These are phyloP conservation scores for Siniperca undulata DNA, from an alignment of 2,797 vertebrate species.

Conservation along the genomic window DNA sequence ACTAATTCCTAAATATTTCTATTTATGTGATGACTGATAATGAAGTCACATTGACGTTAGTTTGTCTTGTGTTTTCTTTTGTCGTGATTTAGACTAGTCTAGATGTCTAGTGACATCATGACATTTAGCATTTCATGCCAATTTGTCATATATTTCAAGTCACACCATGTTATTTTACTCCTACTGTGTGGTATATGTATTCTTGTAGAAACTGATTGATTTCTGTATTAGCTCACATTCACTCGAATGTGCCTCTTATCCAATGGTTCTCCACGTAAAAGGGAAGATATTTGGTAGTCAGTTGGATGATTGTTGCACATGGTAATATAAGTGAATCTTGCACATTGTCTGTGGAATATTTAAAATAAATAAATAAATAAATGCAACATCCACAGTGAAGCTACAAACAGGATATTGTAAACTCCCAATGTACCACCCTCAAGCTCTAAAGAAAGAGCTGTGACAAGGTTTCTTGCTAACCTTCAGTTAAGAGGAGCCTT, in stretches of 20 bases:
- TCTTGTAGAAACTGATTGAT: neutral
- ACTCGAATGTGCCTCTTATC: neutral
- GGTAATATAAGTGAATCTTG: neutral
- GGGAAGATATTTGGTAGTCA: neutral
- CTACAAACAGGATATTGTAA: neutral
- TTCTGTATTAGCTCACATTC: neutral
- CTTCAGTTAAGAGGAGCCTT: neutral
- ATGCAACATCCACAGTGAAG: neutral
- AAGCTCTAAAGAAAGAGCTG: neutral
- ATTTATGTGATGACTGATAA: neutral
- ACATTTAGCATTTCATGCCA: neutral
- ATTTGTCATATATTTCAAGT: neutral
- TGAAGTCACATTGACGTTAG: neutral
- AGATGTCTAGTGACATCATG: neutral
- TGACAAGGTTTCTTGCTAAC: neutral
- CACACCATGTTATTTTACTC: neutral
- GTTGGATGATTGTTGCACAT: neutral
- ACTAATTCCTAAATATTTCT: neutral
- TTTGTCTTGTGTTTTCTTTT: neutral
- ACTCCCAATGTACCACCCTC: neutral
- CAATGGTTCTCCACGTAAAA: neutral
- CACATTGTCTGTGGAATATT: neutral
- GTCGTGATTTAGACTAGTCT: neutral
- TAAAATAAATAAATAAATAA: neutral
- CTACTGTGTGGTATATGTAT: neutral